Evolutionary conservation across 2,797 vertebrate species (phyloP), one percentile per base, ranked within the genome.

Genomic region (Darevskia mixta): DNA sequence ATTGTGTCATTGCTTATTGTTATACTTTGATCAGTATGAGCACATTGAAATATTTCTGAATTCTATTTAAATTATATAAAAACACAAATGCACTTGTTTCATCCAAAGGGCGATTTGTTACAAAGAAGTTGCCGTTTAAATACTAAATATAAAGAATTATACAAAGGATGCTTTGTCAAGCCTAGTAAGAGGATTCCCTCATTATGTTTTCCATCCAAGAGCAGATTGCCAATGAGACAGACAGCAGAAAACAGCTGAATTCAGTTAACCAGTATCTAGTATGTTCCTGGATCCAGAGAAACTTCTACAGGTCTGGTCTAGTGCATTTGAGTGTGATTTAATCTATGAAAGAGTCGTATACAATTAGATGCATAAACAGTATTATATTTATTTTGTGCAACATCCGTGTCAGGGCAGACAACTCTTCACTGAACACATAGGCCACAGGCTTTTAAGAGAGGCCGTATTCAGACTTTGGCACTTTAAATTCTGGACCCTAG

Each of bases 201-300:
- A 67, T 43, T 75, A 38, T 88, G 27, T 69, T 88, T 35, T 76
- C 32, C 49, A 41, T 41, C n/a, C 64, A 78, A 88, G 23, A 88
- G 25, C 5, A 43, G 7, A 64, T 55, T 64, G 38, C 76, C 76
- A 72, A 43, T 32, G 38, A 27, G 17, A 32, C 35, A 58, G 45
- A 32, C 64, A 45, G 41, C 3, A 23, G 49, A 61, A 88, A 61
- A 29, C n/a, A 43, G 20, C 32, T 79, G 67, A 32, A 32, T 84
- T 83, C 66, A 72, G 20, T 61, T 71, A 79, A 72, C 20, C 18
- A 35, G 29, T 29, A 58, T n/a, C 17, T 67, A 38, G n/a, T 6
- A 71, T 38, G 5, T 38, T 67, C 29, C 81, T 82, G 83, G 58
- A 35, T 32, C n/a, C 64, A 86, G 61, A 78, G 64, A 78, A 7